phyloP scores from a whole-genome alignment of 2,113 vertebrate species.

The Forbesichthys papilliferus region DNA sequence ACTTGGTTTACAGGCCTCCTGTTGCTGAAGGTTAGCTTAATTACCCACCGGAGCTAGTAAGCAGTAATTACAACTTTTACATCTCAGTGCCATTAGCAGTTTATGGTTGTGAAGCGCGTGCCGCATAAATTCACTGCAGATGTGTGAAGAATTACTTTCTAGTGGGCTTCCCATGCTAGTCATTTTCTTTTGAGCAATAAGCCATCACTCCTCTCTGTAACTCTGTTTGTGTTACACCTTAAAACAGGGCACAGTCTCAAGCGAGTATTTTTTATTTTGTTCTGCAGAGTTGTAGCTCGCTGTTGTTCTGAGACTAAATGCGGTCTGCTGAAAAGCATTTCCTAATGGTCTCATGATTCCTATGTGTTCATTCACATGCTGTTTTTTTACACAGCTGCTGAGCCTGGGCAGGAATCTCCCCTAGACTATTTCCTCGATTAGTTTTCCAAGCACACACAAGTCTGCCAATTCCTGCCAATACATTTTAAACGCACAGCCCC shows the following conservation, averaged over 20 bases:
- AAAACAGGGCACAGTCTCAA: not conserved
- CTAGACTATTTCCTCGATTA: slow-evolving; percentile 69
- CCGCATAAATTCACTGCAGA: slow-evolving; percentile 16
- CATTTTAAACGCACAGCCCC: not conserved
- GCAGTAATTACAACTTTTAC: slow-evolving; percentile 54
- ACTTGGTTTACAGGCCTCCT: slow-evolving; percentile 48
- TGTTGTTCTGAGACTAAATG: not conserved
- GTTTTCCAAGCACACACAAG: slow-evolving; percentile 61
- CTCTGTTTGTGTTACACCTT: not conserved
- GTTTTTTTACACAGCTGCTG: slow-evolving; percentile 38
- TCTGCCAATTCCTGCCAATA: not conserved
- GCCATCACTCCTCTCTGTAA: not conserved
- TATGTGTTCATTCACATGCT: slow-evolving; percentile 39
- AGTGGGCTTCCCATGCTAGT: not conserved
- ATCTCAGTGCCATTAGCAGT: slow-evolving; percentile 38
- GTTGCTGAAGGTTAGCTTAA: slow-evolving; percentile 54
- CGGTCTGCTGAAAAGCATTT: slow-evolving; percentile 11
- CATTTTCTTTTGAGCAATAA: not conserved
- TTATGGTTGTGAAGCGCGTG: slow-evolving; percentile 37
- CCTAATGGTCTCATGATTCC: not conserved
- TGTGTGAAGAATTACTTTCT: slow-evolving; percentile 1
- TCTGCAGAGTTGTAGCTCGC: not conserved
- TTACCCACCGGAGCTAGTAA: slow-evolving; percentile 46
- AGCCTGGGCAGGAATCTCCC: slow-evolving; percentile 53
- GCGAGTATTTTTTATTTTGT: not conserved